phyloP scores from a whole-genome alignment of 2,888 invertebrate genomes.

The Sclerodermus sp. region DNA sequence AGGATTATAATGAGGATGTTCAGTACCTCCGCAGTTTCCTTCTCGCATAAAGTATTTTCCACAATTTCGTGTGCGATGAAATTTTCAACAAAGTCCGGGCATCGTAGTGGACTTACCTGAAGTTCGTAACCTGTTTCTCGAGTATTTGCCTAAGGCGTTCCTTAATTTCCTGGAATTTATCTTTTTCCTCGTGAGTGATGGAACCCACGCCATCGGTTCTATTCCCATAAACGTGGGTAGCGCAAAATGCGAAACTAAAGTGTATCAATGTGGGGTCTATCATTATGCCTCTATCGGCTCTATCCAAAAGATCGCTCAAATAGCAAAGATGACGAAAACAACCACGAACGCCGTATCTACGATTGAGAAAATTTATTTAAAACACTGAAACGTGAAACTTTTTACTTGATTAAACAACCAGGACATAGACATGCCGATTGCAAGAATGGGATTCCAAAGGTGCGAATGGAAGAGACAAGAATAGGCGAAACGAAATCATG shows the following conservation, averaged over 20 bases:
- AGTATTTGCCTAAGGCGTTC: constrained; percentile 88
- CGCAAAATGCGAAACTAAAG: constrained; percentile 99
- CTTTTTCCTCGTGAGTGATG: constrained; percentile 96
- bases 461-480: too few species aligned
- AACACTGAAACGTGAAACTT: too few species aligned
- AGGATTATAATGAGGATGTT: neutral
- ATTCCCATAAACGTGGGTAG: constrained; percentile 98
- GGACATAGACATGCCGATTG: too few species aligned
- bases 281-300: constrained; percentile 91
- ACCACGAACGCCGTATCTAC: constrained; percentile 90
- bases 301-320: constrained; percentile 90
- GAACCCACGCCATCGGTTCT: constrained; percentile 99
- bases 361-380: constrained; percentile 2
- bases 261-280: constrained; percentile 99
- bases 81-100: neutral
- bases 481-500: too few species aligned
- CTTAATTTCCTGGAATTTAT: constrained; percentile 96
- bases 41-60: too few species aligned
- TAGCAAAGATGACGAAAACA: constrained; percentile 97
- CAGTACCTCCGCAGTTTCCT: neutral
- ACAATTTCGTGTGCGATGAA: too few species aligned
- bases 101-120: constrained; percentile 74
- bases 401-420: too few species aligned
- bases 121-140: constrained; percentile 98
- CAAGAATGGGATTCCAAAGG: too few species aligned